Conservation (phyloP, 2,797 vertebrate species). For the Sebastes variabilis region DNA sequence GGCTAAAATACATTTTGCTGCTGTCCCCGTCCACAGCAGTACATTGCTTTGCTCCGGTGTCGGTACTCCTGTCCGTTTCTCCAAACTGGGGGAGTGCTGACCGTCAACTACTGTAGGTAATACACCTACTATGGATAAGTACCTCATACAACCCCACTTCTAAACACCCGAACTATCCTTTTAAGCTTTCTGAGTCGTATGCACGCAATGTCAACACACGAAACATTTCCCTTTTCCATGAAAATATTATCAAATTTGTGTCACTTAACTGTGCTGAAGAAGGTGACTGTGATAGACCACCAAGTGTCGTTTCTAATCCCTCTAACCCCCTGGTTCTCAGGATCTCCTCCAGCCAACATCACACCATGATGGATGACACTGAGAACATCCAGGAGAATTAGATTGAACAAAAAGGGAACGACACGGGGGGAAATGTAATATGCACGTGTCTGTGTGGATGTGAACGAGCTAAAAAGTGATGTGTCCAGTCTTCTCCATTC, state of each 20-base stretch:
- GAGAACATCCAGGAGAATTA: slow-evolving; percentile 66
- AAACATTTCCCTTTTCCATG: slow-evolving; percentile 1
- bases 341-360: slow-evolving; percentile 54
- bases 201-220: neutral
- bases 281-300: neutral
- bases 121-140: too few relatives aligned
- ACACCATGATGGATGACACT: slow-evolving; percentile 66
- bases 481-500: slow-evolving; percentile 50
- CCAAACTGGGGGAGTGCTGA: too few relatives aligned
- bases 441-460: neutral
- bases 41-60: too few relatives aligned
- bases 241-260: slow-evolving; percentile 16
- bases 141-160: too few relatives aligned
- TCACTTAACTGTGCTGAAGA: neutral
- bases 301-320: slow-evolving; percentile 13
- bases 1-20: too few relatives aligned
- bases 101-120: too few relatives aligned
- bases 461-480: slow-evolving; percentile 40
- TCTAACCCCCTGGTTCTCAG: slow-evolving; percentile 26
- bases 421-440: slow-evolving; percentile 10
- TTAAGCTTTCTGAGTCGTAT: neutral
- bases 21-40: too few relatives aligned
- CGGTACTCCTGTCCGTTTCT: too few relatives aligned
- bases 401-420: slow-evolving; percentile 57
- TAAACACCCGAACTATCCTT: too few relatives aligned